These are phyloP conservation scores for Drosophila micromelanica DNA, from an alignment of 1,140 invertebrate species.

Conservation along the genomic window DNA sequence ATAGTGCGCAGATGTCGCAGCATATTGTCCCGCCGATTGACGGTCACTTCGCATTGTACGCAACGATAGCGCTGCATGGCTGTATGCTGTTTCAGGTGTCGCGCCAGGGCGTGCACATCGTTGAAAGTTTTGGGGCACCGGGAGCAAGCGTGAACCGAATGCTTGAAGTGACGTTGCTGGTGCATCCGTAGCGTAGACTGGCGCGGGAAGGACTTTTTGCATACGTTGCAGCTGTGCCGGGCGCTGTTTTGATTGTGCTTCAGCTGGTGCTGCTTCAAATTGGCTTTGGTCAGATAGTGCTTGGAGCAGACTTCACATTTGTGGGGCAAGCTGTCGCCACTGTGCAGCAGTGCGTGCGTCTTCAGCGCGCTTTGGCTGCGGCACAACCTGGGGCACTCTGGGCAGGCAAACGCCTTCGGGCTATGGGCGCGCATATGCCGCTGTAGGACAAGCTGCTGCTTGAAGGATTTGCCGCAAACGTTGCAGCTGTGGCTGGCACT, in stretches of 20 bases:
- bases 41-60: conserved; percentile 86
- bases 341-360: conserved; percentile 52
- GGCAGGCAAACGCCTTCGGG: conserved; percentile 30
- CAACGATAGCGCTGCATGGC: conserved; percentile 87
- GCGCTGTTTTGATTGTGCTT: conserved; percentile 63
- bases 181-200: conserved; percentile 64
- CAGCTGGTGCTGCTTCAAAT: conserved; percentile 80
- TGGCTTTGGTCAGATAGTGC: conserved; percentile 84
- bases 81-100: conserved; percentile 76
- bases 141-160: conserved; percentile 45
- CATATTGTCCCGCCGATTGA: conserved; percentile 88
- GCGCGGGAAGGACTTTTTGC: conserved; percentile 68
- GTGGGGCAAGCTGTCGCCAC: conserved; percentile 57
- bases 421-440: conserved; percentile 57
- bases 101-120: conserved; percentile 58
- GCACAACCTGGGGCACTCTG: conserved; percentile 56
- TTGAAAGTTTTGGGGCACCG: conserved; percentile 63
- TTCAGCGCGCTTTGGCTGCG: conserved; percentile 39
- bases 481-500: conserved; percentile 33
- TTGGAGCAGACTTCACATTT: conserved; percentile 84
- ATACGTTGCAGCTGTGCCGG: conserved; percentile 52
- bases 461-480: conserved; percentile 52
- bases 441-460: conserved; percentile 44
- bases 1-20: conserved; percentile 88
- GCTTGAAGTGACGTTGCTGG: conserved; percentile 52